phyloP scores from a whole-genome alignment of 2,113 vertebrate genomes.

The Maylandia zebra region DNA sequence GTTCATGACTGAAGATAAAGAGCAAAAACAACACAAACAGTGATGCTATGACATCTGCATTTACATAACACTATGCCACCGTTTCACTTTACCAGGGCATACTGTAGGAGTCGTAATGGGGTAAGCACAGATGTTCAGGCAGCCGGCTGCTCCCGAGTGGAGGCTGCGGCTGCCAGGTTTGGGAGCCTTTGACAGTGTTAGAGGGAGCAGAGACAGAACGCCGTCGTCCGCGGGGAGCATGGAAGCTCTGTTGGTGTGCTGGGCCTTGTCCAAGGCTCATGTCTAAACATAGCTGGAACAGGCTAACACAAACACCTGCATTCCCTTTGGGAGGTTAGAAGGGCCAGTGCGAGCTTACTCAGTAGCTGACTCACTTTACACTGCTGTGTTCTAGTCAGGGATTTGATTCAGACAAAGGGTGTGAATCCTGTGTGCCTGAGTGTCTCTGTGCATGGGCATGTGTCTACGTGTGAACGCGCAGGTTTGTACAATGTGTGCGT shows the following conservation, averaged over 20 bases:
- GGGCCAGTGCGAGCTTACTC: slow-evolving; percentile 24
- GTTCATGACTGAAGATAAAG: neutral
- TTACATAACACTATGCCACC: neutral
- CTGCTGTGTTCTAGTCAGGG: slow-evolving; percentile 12
- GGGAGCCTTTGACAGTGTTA: slow-evolving; percentile 34
- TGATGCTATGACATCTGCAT: neutral
- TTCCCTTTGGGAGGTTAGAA: slow-evolving; percentile 44
- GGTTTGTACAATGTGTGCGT: neutral
- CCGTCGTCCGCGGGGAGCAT: slow-evolving; percentile 18
- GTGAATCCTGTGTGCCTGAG: neutral
- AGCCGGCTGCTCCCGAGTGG: slow-evolving; percentile 18
- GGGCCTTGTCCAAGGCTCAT: slow-evolving; percentile 49
- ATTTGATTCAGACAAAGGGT: slow-evolving; percentile 41
- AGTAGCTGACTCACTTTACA: slow-evolving; percentile 47
- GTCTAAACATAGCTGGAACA: slow-evolving; percentile 57
- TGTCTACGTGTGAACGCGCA: neutral
- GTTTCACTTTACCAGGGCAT: neutral
- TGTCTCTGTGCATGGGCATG: neutral
- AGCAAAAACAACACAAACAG: neutral
- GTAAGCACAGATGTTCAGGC: slow-evolving; percentile 44
- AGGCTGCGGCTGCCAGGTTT: slow-evolving; percentile 33
- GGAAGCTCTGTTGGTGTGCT: slow-evolving; percentile 31
- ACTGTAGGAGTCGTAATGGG: neutral
- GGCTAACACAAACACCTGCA: slow-evolving; percentile 56
- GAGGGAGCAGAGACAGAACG: slow-evolving; percentile 25